Evolutionary conservation across 2,113 vertebrate species (phyloP), one percentile per base, ranked within the genome.

Genomic region (Chamaea fasciata): DNA sequence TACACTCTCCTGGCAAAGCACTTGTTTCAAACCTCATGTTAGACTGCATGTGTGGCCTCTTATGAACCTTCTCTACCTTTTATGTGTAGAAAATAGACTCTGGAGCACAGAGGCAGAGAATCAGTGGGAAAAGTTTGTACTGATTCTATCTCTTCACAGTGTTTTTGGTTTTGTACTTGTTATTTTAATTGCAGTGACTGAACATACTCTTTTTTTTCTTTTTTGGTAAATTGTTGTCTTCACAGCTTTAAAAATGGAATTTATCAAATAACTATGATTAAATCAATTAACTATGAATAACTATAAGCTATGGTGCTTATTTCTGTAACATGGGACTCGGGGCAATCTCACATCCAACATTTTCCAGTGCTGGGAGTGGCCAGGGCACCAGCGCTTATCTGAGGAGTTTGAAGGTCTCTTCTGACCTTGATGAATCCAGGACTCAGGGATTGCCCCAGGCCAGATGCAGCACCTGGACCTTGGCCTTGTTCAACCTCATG

Each of bases 361-460:
- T 50, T 68, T 30, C 7, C 3, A 3, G 52, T 39, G 78, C 30
- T 69, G 78, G 37, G 52, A 47, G 27, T 0, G 2, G 41, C 28
- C 0, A 0, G 6, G 27, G 13, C 6, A 10, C 52, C 41, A 55
- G 41, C 1, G 14, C 41, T 41, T 14, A 33, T 6, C 13, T 15
- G 22, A 52, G 35, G 10, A 4, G 4, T 55, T 81, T 41, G 14
- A 57, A 50, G 12, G 11, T n/a, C 30, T 82, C 44, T 28, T 28
- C 30, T 2, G 1, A 30, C 35, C 7, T 50, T 5, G 7, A 30
- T 59, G 24, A 60, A n/a, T 42, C 35, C 2, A 0, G 35, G 65
- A 18, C 19, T 41, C 0, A 0, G 21, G 52, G 13, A 33, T 17
- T 47, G 33, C 27, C 17, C 63, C 0, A 2, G 41, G 13, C 41